Conservation (phyloP, 2,797 vertebrate genomes). For the Bradypodion pumilum region DNA sequence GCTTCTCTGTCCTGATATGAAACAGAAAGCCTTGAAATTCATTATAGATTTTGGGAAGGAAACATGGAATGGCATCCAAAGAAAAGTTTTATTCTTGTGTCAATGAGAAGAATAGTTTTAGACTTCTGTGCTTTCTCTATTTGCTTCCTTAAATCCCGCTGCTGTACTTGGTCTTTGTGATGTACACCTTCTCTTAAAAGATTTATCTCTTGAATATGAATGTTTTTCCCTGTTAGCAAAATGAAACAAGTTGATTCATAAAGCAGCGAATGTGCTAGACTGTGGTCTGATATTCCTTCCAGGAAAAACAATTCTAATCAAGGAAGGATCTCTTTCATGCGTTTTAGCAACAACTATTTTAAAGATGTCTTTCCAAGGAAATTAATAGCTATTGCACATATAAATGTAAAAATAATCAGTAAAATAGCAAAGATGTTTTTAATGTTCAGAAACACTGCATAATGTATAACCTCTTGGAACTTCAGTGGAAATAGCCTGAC, state of each 20-base stretch:
- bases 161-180: constrained; percentile 55
- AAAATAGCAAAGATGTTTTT: constrained; percentile 47
- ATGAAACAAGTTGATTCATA: constrained; percentile 62
- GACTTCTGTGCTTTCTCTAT: constrained; percentile 33
- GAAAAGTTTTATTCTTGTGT: constrained; percentile 9
- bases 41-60: background rate
- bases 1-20: background rate
- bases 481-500: constrained; percentile 44
- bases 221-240: constrained; percentile 41
- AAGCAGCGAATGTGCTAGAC: constrained; percentile 52
- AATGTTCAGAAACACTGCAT: constrained; percentile 52
- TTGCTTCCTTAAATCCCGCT: constrained; percentile 48
- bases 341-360: constrained; percentile 63
- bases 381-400: constrained; percentile 57
- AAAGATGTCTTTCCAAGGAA: constrained; percentile 63
- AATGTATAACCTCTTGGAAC: constrained; percentile 54
- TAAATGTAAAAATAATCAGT: constrained; percentile 64
- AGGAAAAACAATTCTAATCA: constrained; percentile 70
- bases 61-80: background rate
- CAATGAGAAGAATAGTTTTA: constrained; percentile 25
- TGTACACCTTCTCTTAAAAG: constrained; percentile 38
- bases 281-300: constrained; percentile 56
- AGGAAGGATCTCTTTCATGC: constrained; percentile 60
- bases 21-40: background rate
- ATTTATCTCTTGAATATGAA: constrained; percentile 57